A percentile compares a stretch with the other conserved stretches of the same genome.
Conservation (phyloP, 2,797 vertebrate species). For the Enteromius argenteus region DNA sequence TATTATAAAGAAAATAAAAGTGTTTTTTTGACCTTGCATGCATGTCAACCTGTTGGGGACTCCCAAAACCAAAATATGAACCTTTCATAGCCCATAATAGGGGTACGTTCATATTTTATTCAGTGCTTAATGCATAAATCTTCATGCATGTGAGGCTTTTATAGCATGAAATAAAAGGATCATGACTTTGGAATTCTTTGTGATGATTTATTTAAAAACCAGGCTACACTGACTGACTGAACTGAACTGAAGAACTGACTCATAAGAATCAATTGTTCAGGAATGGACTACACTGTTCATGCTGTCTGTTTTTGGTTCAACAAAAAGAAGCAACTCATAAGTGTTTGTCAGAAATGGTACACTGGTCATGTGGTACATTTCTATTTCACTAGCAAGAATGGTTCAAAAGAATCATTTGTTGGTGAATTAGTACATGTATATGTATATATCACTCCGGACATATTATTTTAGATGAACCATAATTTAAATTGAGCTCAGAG, state of each 20-base stretch:
- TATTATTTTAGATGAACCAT: neutral
- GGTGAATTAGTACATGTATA: neutral
- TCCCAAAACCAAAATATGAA: too few species aligned
- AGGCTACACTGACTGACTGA: neutral
- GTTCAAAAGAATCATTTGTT: neutral
- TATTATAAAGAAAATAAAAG: too few species aligned
- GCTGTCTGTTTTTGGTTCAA: neutral
- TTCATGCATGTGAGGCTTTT: neutral
- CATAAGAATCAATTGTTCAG: neutral
- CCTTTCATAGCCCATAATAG: too few species aligned
- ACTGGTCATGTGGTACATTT: neutral
- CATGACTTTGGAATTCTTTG: neutral
- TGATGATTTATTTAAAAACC: neutral
- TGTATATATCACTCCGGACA: neutral
- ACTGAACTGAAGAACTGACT: neutral
- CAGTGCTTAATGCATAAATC: neutral
- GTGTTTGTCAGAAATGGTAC: neutral
- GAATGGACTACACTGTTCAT: neutral
- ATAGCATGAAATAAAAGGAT: neutral
- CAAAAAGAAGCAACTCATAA: neutral
- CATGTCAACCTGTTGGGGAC: too few species aligned
- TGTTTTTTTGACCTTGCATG: too few species aligned
- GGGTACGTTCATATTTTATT: neutral
- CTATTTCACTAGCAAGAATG: neutral
- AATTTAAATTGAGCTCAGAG: constrained; percentile 2